phyloP scores from a whole-genome alignment of 2,113 vertebrate genomes.

The Drymodes brunneopygia region DNA sequence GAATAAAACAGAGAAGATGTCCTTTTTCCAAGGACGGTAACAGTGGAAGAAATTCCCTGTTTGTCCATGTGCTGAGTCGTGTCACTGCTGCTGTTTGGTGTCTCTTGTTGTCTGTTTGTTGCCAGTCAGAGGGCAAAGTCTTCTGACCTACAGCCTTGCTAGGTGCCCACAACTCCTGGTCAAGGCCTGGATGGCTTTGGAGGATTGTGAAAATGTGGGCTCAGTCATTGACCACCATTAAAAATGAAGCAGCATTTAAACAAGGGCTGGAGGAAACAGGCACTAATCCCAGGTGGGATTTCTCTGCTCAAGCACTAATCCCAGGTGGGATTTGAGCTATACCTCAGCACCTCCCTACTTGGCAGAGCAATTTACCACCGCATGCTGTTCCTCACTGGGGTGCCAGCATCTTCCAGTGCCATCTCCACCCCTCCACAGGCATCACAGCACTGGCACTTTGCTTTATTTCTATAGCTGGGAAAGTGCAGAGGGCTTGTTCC shows the following conservation, averaged over 20 bases:
- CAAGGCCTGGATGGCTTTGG: not conserved
- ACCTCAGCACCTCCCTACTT: not conserved
- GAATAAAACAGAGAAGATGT: not conserved
- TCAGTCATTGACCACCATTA: not conserved
- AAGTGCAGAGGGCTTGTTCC: not conserved
- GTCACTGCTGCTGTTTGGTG: not conserved
- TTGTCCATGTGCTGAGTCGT: fast-evolving
- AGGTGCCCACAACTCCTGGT: not conserved
- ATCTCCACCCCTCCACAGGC: not conserved
- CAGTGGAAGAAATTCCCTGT: not conserved
- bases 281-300: not conserved
- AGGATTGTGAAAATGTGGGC: not conserved
- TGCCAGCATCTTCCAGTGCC: not conserved
- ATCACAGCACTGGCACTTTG: not conserved
- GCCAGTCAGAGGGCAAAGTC: not conserved
- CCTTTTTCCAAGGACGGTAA: not conserved
- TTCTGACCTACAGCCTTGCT: not conserved
- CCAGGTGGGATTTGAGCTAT: not conserved
- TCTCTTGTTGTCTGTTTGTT: not conserved
- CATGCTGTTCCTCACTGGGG: fast-evolving
- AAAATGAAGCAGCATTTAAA: not conserved
- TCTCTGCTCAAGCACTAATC: not conserved
- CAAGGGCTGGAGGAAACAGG: not conserved
- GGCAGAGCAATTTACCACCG: fast-evolving
- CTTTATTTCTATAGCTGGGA: not conserved